Evolutionary conservation across 2,797 vertebrate genomes (phyloP).

Genomic region (Pygocentrus nattereri): DNA sequence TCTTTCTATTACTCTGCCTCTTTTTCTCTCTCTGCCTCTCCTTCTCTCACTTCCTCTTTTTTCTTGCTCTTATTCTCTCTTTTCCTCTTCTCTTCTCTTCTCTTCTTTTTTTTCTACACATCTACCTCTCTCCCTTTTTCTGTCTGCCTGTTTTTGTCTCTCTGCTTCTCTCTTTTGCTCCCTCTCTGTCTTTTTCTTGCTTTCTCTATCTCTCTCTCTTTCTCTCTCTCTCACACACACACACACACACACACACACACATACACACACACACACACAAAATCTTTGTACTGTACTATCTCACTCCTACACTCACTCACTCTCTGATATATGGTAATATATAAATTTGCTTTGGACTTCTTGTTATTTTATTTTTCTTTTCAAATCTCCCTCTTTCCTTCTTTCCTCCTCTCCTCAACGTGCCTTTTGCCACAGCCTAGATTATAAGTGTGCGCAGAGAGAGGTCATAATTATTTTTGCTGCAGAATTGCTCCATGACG

Average conservation of each 20-base stretch:
- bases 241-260: too few species aligned
- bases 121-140: not conserved
- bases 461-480: constrained; percentile 59
- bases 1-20: constrained; percentile 39
- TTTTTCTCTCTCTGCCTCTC: constrained; percentile 40
- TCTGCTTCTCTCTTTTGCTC: constrained; percentile 31
- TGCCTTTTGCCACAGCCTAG: constrained; percentile 18
- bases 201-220: constrained; percentile 22
- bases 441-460: constrained; percentile 49
- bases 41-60: not conserved
- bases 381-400: not conserved
- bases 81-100: constrained; percentile 6
- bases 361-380: not conserved
- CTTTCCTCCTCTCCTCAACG: not conserved
- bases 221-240: too few species aligned
- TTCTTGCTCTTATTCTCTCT: constrained; percentile 27
- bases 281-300: not conserved
- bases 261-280: too few species aligned
- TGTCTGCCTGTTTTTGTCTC: not conserved
- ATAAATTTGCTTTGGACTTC: constrained; percentile 25
- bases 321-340: constrained; percentile 35
- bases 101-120: not conserved
- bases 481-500: constrained; percentile 55
- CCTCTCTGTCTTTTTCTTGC: constrained; percentile 32
- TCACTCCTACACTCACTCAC: constrained; percentile 37